These are phyloP conservation scores for Calliphora vicina DNA, from an alignment of 1,140 invertebrate species.

Conservation along the genomic window DNA sequence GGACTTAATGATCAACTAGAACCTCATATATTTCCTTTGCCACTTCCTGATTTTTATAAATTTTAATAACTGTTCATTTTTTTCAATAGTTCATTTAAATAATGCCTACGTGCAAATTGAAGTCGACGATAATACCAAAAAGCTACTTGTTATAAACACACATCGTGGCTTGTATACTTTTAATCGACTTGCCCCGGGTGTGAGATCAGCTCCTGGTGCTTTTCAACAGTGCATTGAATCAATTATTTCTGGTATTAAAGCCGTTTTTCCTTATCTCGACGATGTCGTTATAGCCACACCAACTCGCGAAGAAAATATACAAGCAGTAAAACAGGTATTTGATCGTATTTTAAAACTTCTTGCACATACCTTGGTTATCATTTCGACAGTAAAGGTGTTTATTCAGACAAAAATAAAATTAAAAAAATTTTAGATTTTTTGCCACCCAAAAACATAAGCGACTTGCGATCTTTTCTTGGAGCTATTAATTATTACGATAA, in stretches of 20 bases:
- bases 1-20: constrained; percentile 32
- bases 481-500: too few relatives aligned
- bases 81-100: neutral
- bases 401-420: too few relatives aligned
- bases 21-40: constrained; percentile 27
- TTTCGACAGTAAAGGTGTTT: too few relatives aligned
- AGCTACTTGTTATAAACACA: neutral
- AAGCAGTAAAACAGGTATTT: too few relatives aligned
- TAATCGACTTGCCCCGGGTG: constrained; percentile 9
- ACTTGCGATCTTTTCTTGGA: too few relatives aligned
- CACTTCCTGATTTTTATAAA: constrained; percentile 35
- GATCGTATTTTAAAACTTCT: too few relatives aligned
- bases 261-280: constrained; percentile 1
- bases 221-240: constrained; percentile 32
- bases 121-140: neutral
- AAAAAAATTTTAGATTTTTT: too few relatives aligned
- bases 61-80: neutral
- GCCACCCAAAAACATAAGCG: too few relatives aligned
- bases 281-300: constrained; percentile 14
- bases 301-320: neutral
- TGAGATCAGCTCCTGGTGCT: constrained; percentile 30
- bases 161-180: neutral
- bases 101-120: neutral
- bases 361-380: too few relatives aligned
- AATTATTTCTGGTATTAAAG: neutral